Evolutionary conservation across 2,888 invertebrate species (phyloP), one percentile per base, ranked within the genome.

Genomic region (Archips crataeganus): DNA sequence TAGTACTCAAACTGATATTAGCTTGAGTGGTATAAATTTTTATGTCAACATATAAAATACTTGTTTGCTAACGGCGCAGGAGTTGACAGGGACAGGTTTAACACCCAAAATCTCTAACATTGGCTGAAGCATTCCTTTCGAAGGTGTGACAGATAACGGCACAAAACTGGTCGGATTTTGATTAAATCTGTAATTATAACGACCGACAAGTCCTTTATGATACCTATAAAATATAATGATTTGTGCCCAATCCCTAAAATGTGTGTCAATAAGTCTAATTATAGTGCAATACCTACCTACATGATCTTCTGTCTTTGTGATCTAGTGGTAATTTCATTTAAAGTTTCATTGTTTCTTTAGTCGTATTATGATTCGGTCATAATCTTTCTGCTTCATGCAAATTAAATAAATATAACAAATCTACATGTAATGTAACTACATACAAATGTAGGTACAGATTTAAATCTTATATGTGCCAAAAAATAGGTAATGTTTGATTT

Each of bases 121-220:
- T 57, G 32, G 10, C 32, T 11, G 11, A 57, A 32, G 32, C 57
- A 57, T 57, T 57, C 32, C 10, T 32, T 23, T 57, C 32, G 32
- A 32, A 32, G 57, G 32, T 11, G 57, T 10, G 32, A 57, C 32
- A 32, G 57, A 32, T 57, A 57, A 32, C 57, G 57, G 32, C 11
- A 57, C 57, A 57, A 57, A 57, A 57, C 57, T 57, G 57, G 57
- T 57, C 57, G 10, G 32, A 57, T 32, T 57, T 57, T 32, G 32
- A 57, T 57, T 23, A 15, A 51, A 32, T 10, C 8, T 13, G 39
- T 6, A 39, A n/a, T 8, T 15, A 34, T 60, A 13, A 2, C 57
- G 15, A 32, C 11, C 8, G 10, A 32, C 32, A 3, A 32, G 57
- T 32, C 11, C 32, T 32, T 54, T 54, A 15, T 57, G 32, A 32